Evolutionary conservation across 2,888 invertebrate genomes (phyloP).

Genomic region (Oasisia sp.): DNA sequence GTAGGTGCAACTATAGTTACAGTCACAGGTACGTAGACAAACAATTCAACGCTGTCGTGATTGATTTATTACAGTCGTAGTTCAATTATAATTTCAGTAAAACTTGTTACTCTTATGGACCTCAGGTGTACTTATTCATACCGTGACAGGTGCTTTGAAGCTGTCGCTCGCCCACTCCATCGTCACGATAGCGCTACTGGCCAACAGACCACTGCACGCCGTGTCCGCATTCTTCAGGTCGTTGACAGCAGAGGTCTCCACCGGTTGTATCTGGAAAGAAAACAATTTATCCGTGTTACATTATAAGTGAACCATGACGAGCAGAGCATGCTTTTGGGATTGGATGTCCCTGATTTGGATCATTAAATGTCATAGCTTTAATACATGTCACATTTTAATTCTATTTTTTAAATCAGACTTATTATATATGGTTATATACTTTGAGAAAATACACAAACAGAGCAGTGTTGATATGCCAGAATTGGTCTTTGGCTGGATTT

Average conservation of each 20-base stretch:
- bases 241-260: conserved; percentile 52
- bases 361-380: no score
- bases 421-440: no score
- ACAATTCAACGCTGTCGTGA: no score
- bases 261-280: conserved; percentile 55
- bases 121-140: conserved; percentile 29
- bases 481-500: neutral
- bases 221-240: conserved; percentile 46
- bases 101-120: neutral
- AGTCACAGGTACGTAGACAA: no score
- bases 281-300: neutral
- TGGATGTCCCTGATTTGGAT: no score
- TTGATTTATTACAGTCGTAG: no score
- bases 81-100: neutral
- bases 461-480: neutral
- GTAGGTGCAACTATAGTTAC: no score
- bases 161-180: conserved; percentile 51
- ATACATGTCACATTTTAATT: neutral
- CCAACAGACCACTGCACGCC: conserved; percentile 51
- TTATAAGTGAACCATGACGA: neutral
- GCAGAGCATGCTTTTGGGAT: no score
- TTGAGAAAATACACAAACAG: no score
- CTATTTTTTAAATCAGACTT: neutral
- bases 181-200: conserved; percentile 54
- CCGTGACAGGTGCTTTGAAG: conserved; percentile 53